phyloP scores from a whole-genome alignment of 2,113 vertebrate genomes.

The Zosterops japonicus region DNA sequence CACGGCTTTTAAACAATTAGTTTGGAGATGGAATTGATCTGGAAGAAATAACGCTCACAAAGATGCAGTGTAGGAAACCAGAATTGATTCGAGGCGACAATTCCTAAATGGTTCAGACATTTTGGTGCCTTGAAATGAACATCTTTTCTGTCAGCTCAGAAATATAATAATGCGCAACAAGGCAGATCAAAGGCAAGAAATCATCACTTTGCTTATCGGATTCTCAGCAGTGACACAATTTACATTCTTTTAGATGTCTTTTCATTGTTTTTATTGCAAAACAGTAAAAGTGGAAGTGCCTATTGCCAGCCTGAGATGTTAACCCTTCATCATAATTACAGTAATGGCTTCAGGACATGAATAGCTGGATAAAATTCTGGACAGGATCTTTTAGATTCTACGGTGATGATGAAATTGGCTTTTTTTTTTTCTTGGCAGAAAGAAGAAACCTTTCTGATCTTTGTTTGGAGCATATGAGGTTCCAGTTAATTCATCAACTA shows the following conservation, averaged over 20 bases:
- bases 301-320: background rate
- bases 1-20: conserved; percentile 79
- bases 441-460: background rate
- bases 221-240: conserved; percentile 11
- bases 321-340: background rate
- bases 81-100: conserved; percentile 78
- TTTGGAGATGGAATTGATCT: conserved; percentile 80
- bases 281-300: background rate
- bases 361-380: background rate
- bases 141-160: conserved; percentile 75
- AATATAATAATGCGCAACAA: conserved; percentile 51
- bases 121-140: conserved; percentile 80
- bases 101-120: conserved; percentile 81
- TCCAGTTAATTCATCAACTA: background rate
- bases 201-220: conserved; percentile 36
- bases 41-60: conserved; percentile 62
- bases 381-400: background rate
- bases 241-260: conserved; percentile 3
- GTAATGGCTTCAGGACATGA: background rate
- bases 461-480: background rate
- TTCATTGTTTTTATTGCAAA: background rate
- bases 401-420: background rate
- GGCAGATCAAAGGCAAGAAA: conserved; percentile 48
- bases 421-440: background rate
- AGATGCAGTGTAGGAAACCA: conserved; percentile 65